A percentile compares a stretch with the other conserved stretches of the same genome.
These are phyloP conservation scores for Heterocephalus glaber DNA, from an alignment of 2,113 vertebrate genomes.

Conservation along the genomic window DNA sequence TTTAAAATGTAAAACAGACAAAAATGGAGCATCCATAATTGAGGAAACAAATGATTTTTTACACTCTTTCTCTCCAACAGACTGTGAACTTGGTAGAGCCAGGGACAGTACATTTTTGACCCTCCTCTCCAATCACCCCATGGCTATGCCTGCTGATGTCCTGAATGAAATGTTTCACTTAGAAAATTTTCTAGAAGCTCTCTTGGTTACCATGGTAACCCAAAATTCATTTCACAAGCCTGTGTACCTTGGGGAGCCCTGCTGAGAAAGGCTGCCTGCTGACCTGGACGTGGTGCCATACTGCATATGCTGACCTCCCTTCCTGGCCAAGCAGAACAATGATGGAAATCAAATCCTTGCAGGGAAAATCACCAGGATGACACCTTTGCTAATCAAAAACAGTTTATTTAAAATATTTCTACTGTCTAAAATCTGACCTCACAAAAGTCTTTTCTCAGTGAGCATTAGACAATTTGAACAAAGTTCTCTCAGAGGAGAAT, in stretches of 20 bases:
- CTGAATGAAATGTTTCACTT: slow-evolving; percentile 64
- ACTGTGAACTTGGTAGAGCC: background rate
- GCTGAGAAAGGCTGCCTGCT: slow-evolving; percentile 64
- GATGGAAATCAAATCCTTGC: background rate
- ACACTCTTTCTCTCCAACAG: background rate
- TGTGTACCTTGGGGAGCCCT: slow-evolving; percentile 53
- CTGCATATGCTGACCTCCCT: background rate
- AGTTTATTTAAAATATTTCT: slow-evolving; percentile 53
- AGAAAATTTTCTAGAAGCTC: slow-evolving; percentile 65
- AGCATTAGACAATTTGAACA: slow-evolving; percentile 56
- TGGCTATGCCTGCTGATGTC: slow-evolving; percentile 25
- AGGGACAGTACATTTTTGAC: slow-evolving; percentile 4
- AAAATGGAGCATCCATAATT: background rate
- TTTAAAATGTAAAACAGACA: slow-evolving; percentile 29
- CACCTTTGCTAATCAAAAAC: background rate
- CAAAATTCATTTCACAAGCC: slow-evolving; percentile 72
- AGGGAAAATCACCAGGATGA: background rate
- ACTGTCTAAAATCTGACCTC: background rate
- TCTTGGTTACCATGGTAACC: slow-evolving; percentile 74
- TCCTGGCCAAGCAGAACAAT: background rate
- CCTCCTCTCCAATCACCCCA: rapidly evolving
- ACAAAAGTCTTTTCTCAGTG: slow-evolving; percentile 50
- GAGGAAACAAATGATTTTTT: background rate
- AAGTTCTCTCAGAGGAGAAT: slow-evolving; percentile 27
- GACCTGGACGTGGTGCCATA: slow-evolving; percentile 40